Evolutionary conservation across 2,113 vertebrate species (phyloP).

Genomic region (Symphodus melops): DNA sequence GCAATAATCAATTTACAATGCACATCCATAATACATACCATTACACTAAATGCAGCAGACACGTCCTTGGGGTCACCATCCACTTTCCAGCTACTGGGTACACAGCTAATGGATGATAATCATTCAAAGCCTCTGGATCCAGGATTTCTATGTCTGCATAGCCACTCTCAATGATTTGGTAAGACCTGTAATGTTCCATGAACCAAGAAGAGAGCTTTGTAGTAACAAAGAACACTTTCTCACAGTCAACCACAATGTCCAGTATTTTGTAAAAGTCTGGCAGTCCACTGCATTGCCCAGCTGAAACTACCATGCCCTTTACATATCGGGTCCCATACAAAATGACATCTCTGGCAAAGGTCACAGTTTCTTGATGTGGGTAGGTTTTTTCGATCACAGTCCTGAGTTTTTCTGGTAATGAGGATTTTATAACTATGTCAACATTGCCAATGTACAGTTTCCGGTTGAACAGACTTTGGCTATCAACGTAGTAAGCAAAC

Average conservation of each 20-base stretch:
- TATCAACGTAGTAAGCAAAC: no score
- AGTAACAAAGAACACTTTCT: slow-evolving; percentile 15
- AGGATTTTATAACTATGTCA: neutral
- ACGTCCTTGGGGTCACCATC: slow-evolving; percentile 24
- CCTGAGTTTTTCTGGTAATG: neutral
- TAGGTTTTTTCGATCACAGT: neutral
- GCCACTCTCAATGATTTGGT: slow-evolving; percentile 25
- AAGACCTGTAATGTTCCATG: slow-evolving; percentile 26
- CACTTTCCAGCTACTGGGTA: slow-evolving; percentile 23
- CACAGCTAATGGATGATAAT: slow-evolving; percentile 6
- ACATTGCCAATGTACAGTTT: neutral
- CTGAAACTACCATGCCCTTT: slow-evolving; percentile 4
- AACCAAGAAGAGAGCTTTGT: slow-evolving; percentile 36
- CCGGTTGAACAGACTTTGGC: no score
- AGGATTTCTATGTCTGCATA: slow-evolving; percentile 10
- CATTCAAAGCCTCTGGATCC: slow-evolving; percentile 7
- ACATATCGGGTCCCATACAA: slow-evolving; percentile 15
- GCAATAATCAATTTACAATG: neutral
- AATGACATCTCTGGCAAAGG: neutral
- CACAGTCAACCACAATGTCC: neutral
- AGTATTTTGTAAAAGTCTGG: slow-evolving; percentile 11
- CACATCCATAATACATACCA: no score
- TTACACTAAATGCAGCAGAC: slow-evolving; percentile 13
- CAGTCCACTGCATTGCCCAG: slow-evolving; percentile 27
- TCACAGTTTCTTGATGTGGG: neutral